Conservation (phyloP, 2,797 vertebrate genomes). For the Rhinella marina region DNA sequence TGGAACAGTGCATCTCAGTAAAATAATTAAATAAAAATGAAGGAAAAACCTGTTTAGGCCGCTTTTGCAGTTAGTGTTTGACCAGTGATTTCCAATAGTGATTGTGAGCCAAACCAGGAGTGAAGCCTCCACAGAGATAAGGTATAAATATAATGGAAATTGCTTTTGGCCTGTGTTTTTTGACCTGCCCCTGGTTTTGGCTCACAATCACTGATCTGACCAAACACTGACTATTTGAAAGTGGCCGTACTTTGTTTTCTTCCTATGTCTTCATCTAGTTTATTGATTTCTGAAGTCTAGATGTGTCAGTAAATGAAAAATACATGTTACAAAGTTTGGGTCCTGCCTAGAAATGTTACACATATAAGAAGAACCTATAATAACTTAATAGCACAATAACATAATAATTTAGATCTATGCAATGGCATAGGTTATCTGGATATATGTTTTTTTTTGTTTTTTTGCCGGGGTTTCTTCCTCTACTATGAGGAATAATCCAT, state of each 20-base stretch:
- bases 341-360: background rate
- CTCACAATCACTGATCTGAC: too few relatives aligned
- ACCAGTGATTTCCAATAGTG: too few relatives aligned
- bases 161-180: too few relatives aligned
- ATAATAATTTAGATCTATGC: background rate
- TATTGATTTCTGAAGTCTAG: background rate
- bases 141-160: too few relatives aligned
- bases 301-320: slow-evolving; percentile 1
- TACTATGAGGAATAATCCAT: slow-evolving; percentile 13
- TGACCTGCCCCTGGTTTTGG: too few relatives aligned
- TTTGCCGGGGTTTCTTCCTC: background rate
- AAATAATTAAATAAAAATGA: background rate
- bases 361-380: background rate
- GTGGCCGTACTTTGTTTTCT: background rate
- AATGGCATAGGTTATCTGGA: background rate
- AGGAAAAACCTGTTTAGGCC: background rate
- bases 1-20: background rate
- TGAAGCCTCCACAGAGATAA: too few relatives aligned
- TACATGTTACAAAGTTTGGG: background rate
- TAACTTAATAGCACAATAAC: background rate
- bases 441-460: background rate
- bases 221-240: too few relatives aligned
- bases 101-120: too few relatives aligned
- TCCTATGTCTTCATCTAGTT: background rate
- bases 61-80: background rate